Evolutionary conservation across 2,888 invertebrate genomes (phyloP).

Genomic region (Linnaemya vulpina): DNA sequence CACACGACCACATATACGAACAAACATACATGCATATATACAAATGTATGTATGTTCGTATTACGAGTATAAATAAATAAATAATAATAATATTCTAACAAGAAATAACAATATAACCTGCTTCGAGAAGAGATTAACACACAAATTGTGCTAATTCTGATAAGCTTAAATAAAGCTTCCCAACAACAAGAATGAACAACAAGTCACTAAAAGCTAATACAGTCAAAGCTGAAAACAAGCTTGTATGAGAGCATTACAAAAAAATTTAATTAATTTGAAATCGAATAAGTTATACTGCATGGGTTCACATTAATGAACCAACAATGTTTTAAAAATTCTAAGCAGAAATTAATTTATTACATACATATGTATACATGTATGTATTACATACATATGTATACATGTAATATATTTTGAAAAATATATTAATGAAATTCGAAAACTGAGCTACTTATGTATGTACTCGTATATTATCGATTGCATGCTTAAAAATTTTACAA

Average conservation of each 20-base stretch:
- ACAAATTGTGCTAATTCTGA: slow-evolving; percentile 67
- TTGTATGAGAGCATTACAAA: slow-evolving; percentile 23
- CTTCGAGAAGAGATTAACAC: slow-evolving; percentile 69
- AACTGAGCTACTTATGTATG: no score
- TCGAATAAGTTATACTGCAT: slow-evolving; percentile 13
- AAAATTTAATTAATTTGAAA: slow-evolving; percentile 35
- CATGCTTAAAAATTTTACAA: no score
- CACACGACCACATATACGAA: neutral
- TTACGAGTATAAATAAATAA: slow-evolving; percentile 15
- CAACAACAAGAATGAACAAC: slow-evolving; percentile 16
- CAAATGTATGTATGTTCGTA: neutral
- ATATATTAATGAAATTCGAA: no score
- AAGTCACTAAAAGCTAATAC: slow-evolving; percentile 19
- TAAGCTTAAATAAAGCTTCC: slow-evolving; percentile 61
- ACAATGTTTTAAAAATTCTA: slow-evolving; percentile 5
- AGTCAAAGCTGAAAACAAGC: slow-evolving; percentile 21
- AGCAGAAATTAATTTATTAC: neutral
- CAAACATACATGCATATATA: no score
- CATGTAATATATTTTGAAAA: no score
- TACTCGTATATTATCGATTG: no score
- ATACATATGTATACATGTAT: neutral
- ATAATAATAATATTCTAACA: slow-evolving; percentile 37
- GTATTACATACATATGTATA: no score
- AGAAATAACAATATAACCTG: slow-evolving; percentile 64
- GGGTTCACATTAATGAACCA: slow-evolving; percentile 17